phyloP scores from a whole-genome alignment of 2,797 vertebrate genomes.

The Tragelaphus eurycerus region DNA sequence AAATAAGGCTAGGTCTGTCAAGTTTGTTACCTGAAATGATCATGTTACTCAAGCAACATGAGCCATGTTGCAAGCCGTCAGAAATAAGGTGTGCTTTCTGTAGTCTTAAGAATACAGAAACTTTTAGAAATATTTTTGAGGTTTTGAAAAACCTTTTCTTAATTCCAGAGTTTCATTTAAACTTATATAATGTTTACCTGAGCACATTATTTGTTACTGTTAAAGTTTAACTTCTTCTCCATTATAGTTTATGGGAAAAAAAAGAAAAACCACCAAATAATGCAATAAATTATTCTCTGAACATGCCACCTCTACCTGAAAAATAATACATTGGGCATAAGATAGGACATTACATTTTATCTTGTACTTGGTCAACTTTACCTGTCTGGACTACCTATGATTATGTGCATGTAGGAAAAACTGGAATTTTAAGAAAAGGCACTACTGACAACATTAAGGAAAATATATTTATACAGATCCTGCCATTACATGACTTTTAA shows the following conservation, averaged over 20 bases:
- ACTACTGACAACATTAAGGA: background rate
- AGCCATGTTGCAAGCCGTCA: slow-evolving; percentile 12
- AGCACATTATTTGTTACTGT: background rate
- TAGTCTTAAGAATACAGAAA: background rate
- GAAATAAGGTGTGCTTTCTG: background rate
- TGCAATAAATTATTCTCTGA: background rate
- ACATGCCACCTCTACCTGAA: background rate
- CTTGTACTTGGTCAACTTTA: background rate
- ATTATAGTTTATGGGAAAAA: background rate
- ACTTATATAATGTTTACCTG: background rate
- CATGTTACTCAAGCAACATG: background rate
- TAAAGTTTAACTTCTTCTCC: background rate
- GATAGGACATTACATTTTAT: background rate
- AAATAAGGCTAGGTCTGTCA: slow-evolving; percentile 45
- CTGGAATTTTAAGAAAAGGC: background rate
- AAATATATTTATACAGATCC: background rate
- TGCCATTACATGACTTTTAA: background rate
- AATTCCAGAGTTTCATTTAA: background rate
- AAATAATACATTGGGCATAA: background rate
- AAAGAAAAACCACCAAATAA: background rate
- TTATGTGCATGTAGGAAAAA: background rate
- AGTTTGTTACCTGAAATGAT: background rate
- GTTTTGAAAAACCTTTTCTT: background rate
- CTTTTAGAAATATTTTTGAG: background rate
- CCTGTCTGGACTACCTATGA: background rate